These are phyloP conservation scores for Cynopterus brachyotis DNA, from an alignment of 2,113 vertebrate species.

Conservation along the genomic window DNA sequence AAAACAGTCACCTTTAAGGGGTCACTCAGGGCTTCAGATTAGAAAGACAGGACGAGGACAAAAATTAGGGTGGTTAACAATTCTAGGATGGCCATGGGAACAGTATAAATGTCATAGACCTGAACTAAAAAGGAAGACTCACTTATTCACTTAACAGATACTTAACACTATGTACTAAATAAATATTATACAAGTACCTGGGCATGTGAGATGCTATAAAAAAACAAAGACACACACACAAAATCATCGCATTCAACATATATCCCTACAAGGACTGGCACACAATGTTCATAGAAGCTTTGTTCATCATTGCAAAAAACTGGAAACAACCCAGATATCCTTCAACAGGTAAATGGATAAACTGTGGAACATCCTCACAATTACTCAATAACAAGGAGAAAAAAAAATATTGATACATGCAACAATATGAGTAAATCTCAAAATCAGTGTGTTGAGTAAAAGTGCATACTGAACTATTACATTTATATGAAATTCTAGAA, in stretches of 20 bases:
- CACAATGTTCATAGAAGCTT: background rate
- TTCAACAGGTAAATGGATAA: background rate
- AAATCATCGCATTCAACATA: background rate
- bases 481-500: background rate
- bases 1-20: slow-evolving; percentile 40
- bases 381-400: background rate
- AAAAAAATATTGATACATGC: background rate
- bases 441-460: background rate
- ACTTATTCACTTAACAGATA: slow-evolving; percentile 30
- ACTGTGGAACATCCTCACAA: background rate
- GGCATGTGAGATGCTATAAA: background rate
- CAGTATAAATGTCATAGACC: background rate
- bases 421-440: background rate
- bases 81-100: background rate
- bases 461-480: background rate
- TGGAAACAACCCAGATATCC: background rate
- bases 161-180: background rate
- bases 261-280: background rate
- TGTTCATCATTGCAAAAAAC: background rate
- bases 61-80: background rate
- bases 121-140: background rate
- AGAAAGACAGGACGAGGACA: background rate
- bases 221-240: background rate
- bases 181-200: background rate
- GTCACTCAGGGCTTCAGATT: slow-evolving; percentile 27